Evolutionary conservation across 2,113 vertebrate species (phyloP), one percentile per base, ranked within the genome.

Genomic region (Chelonoidis abingdonii): DNA sequence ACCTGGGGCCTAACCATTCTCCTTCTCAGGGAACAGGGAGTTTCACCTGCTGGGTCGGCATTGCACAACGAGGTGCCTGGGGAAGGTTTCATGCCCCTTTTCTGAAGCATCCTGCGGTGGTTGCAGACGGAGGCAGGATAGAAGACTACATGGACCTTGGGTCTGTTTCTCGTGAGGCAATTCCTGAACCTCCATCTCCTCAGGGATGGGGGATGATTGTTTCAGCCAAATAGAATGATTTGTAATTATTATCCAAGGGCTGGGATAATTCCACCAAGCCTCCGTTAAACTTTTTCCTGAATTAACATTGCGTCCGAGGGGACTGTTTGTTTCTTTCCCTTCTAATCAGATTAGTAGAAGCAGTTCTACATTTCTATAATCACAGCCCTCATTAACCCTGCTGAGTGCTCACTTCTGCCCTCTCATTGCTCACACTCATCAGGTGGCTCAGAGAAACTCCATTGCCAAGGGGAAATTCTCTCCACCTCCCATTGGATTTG

Each of bases 221-320:
- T 78, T 25, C 75, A 29, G 94, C 56, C 80, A 16, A 24, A 0
- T 0, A 1, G 50, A 1, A 0, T 0, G 0, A 38, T 75, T 87
- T 29, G n/a, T 52, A 80, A 65, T 82, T 0, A 4, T 84, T 93
- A 87, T 91, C 90, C 38, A 50, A 2, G 0, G 76, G 31, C 49
- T 54, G 72, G 59, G 83, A 3, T 87, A 82, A 96, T 87, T 90
- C 94, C 85, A 72, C n/a, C 78, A n/a, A 88, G 69, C 49, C 0
- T 0, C 24, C 0, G 0, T 38, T 92, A 90, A 92, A 89, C 86
- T 75, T 2, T 53, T 92, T 94, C 89, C 13, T 0, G 3, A 3
- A 0, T 87, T 80, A 94, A 54, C 0, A 0, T 10, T 0, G 0
- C 0, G 0, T 91, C 90, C 56, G 0, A 54, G 59, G 80, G 88